Percentiles rank a stretch among this genome's conserved stretches.
phyloP scores from a whole-genome alignment of 2,888 invertebrate genomes.

The Polietes domitor region DNA sequence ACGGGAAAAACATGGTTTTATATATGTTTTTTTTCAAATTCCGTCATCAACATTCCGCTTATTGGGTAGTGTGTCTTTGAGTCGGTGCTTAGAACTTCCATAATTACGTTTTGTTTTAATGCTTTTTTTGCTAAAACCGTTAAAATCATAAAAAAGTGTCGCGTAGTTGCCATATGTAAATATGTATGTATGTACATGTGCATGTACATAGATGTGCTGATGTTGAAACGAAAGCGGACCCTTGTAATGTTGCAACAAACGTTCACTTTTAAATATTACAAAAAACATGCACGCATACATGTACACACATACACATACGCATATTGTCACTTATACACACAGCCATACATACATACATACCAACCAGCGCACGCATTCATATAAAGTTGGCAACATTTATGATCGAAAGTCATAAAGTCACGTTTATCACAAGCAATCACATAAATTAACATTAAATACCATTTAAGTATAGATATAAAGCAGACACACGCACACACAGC shows the following conservation, averaged over 20 bases:
- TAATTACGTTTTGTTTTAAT: background rate
- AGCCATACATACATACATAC: background rate
- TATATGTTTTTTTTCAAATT: no score
- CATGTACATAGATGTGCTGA: background rate
- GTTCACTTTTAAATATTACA: background rate
- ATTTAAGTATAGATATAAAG: slow-evolving; percentile 36
- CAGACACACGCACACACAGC: background rate
- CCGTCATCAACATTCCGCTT: no score
- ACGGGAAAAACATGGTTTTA: no score
- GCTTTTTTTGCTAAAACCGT: background rate
- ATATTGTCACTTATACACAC: background rate
- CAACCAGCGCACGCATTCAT: background rate
- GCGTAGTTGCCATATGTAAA: background rate
- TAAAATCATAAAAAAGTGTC: slow-evolving; percentile 15
- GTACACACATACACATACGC: no score
- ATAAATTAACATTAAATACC: slow-evolving; percentile 48
- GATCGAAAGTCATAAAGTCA: slow-evolving; percentile 46
- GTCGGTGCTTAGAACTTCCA: background rate
- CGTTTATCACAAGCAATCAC: slow-evolving; percentile 44
- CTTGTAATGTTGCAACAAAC: background rate
- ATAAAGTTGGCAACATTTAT: slow-evolving; percentile 33
- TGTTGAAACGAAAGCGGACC: background rate
- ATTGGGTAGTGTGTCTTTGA: no score
- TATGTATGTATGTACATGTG: background rate
- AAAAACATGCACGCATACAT: background rate